Conservation (phyloP, 1,140 invertebrate species). For the Pollicipes pollicipes region DNA sequence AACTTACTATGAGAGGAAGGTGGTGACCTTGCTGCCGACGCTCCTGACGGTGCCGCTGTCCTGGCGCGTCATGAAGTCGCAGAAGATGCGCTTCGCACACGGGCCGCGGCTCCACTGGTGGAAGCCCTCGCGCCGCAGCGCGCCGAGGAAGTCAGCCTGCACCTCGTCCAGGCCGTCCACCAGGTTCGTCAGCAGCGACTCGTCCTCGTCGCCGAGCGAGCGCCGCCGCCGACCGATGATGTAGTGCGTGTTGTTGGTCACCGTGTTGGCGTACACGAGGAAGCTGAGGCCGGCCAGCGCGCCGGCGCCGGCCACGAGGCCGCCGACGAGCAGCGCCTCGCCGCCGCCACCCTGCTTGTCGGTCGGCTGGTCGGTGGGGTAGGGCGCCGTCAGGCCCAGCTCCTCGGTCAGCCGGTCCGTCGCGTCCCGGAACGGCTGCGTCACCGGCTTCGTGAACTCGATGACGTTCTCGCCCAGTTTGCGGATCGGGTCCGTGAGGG, state of each 20-base stretch:
- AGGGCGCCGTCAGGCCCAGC: neutral
- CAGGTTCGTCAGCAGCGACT: neutral
- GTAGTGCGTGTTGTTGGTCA: conserved; percentile 1
- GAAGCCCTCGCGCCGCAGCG: neutral
- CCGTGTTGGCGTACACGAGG: neutral
- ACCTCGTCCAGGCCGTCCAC: neutral
- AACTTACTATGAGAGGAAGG: conserved; percentile 3
- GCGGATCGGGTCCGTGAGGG: neutral
- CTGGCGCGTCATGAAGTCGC: conserved; percentile 46
- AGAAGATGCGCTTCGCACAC: conserved; percentile 54
- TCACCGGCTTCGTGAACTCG: neutral
- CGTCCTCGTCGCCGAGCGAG: neutral
- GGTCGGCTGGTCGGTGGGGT: neutral
- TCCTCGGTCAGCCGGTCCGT: neutral
- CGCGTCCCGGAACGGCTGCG: conserved; percentile 4
- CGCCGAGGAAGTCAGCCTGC: neutral
- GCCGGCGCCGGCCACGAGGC: conserved; percentile 54
- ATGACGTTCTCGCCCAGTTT: neutral
- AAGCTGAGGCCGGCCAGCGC: conserved; percentile 30
- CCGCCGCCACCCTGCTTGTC: neutral
- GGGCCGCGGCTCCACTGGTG: conserved; percentile 43
- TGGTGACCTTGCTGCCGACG: neutral
- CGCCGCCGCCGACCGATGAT: neutral
- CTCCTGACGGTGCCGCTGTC: conserved; percentile 36
- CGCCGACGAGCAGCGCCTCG: neutral